Percentiles rank a stretch among this genome's conserved stretches.
These are phyloP conservation scores for Marisa cornuarietis DNA, from an alignment of 1,140 invertebrate species.

Conservation along the genomic window DNA sequence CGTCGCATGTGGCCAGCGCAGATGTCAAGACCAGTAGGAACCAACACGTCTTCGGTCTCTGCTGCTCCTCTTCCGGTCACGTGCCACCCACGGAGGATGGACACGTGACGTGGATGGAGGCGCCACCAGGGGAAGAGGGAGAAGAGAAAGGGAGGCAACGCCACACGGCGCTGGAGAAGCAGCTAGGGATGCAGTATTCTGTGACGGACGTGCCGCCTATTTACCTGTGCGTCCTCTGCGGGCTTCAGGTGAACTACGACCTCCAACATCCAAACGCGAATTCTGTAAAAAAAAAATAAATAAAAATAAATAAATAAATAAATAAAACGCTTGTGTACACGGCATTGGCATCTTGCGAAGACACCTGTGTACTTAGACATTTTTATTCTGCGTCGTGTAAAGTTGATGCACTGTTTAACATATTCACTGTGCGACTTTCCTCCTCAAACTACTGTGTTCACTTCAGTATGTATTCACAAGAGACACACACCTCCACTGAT, in stretches of 20 bases:
- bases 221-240: conserved; percentile 84
- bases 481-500: no score
- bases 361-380: no score
- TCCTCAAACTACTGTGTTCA: no score
- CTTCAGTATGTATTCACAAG: no score
- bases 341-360: no score
- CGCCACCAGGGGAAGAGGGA: neutral
- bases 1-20: neutral
- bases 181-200: conserved; percentile 70
- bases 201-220: conserved; percentile 85
- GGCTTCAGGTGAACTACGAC: conserved; percentile 75
- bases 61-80: conserved; percentile 21
- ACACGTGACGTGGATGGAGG: neutral
- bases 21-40: neutral
- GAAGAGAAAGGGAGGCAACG: neutral
- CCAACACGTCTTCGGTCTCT: conserved; percentile 4
- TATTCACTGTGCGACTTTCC: no score
- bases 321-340: no score
- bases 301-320: no score
- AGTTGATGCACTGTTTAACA: no score
- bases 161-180: conserved; percentile 10
- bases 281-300: no score
- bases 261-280: no score
- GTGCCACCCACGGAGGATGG: neutral
- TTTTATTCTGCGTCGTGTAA: no score